Evolutionary conservation across 1,140 invertebrate species (phyloP), one percentile per base, ranked within the genome.

Genomic region (Venturia canescens): DNA sequence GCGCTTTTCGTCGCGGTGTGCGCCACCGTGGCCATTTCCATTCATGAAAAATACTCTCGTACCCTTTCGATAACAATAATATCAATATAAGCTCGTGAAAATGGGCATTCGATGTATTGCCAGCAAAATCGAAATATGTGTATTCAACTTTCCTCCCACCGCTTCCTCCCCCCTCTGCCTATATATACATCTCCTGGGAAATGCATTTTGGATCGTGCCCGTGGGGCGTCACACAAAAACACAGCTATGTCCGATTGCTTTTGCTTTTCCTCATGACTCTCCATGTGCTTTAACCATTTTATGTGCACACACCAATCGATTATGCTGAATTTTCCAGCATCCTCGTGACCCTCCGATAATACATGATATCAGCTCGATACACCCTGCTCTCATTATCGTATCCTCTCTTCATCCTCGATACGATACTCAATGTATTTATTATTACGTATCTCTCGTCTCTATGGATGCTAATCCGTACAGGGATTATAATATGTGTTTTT

Each of bases 271-370:
- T 57, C 18, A n/a, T 57, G 53, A n/a, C n/a, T 21, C 16, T n/a
- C 48, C n/a, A 15, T 50, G 38, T 72, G 77, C 63, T 79, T 79
- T 79, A 78, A 78, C 66, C 26, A 69, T 79, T 79, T 79, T 79
- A 79, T 79, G 21, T 57, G 21, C 13, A 57, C 21, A n/a, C 53
- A 57, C 63, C 77, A 29, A 66, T 21, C 71, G 71, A 38, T 38
- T 53, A 72, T 72, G 77, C 60, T 79, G 63, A 79, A 79, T 79
- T 79, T 79, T 79, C 75, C 21, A 77, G 29, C 75, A n/a, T 60
- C 21, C 26, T 34, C 70, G 50, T 72, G 70, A 34, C 31, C 7
- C 38, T 9, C 21, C 38, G 70, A 72, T 72, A 72, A 72, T 72
- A 50, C 34, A 57, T 18, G 15, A 57, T n/a, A 57, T n/a, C 34